Conservation (phyloP, 2,113 vertebrate genomes). For the Ancistrus triradiatus region DNA sequence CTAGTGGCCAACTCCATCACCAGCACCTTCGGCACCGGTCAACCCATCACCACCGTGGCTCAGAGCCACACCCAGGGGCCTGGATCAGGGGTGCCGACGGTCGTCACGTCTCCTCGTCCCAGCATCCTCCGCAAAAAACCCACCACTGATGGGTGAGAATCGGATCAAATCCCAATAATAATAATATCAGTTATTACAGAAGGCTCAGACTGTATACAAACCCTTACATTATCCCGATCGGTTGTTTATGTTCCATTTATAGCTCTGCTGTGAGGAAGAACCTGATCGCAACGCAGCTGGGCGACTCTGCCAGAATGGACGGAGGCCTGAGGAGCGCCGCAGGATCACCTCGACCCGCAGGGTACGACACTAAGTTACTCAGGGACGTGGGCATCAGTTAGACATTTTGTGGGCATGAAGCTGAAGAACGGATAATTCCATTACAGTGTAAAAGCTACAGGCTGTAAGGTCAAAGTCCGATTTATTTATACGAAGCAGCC, state of each 20-base stretch:
- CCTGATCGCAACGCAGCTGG: slow-evolving; percentile 83
- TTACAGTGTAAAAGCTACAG: too few species aligned
- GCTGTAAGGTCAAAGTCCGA: too few species aligned
- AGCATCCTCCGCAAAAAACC: slow-evolving; percentile 98
- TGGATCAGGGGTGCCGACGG: slow-evolving; percentile 75
- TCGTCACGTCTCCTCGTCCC: slow-evolving; percentile 89
- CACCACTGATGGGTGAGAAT: slow-evolving; percentile 86
- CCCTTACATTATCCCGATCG: not conserved
- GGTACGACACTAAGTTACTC: slow-evolving; percentile 64
- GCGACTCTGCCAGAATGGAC: slow-evolving; percentile 81
- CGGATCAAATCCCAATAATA: too few species aligned
- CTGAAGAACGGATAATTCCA: too few species aligned
- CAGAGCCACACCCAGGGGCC: slow-evolving; percentile 86
- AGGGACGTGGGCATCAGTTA: too few species aligned
- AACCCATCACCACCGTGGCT: slow-evolving; percentile 85
- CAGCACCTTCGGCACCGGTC: slow-evolving; percentile 81
- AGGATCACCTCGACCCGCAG: slow-evolving; percentile 87
- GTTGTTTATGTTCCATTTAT: slow-evolving; percentile 43
- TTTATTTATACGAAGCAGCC: too few species aligned
- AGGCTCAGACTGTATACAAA: not conserved
- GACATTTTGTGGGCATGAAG: too few species aligned
- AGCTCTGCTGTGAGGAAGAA: slow-evolving; percentile 83
- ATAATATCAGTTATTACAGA: too few species aligned
- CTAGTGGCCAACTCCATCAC: slow-evolving; percentile 89
- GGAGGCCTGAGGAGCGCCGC: slow-evolving; percentile 75